Base-by-base conservation (phyloP, 2,797 vertebrate genomes). In the Menidia menidia region DNA sequence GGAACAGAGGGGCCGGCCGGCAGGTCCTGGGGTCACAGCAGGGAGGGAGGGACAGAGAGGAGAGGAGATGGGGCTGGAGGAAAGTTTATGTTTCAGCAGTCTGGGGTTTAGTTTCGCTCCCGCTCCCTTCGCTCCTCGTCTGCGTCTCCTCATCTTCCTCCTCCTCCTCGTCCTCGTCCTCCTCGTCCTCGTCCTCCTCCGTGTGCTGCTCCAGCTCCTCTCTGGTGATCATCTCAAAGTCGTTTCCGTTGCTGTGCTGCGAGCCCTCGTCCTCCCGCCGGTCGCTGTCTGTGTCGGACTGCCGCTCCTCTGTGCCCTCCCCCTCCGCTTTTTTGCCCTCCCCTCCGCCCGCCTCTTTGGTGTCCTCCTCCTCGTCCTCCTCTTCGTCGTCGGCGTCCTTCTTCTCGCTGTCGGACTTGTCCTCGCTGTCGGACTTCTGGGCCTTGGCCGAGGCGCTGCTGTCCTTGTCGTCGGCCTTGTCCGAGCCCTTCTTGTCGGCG, bases 141-240 rank as follows among this genome's bases (percentile, higher is more conserved):
- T 93, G 81, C 0, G 92, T 94, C 35, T 93, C 89, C 88, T 93
- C 93, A 3, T 95, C 95, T 4, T 94, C 96, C 66, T 95, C 95
- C 8, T 92, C 85, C 76, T 94, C 94, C 13, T 94, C 95, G 60
- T 95, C 96, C 4, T 92, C 90, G 0, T 91, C 94, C 0, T 92
- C 94, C 0, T 92, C 95, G 1, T 95, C 95, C 16, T 95, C 96
- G 7, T 95, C 96, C 41, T 96, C 97, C 56, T 97, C 97, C 3
- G 98, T 99, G 86, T 99, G 96, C 92, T 98, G 97, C 87, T 99
- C 98, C 86, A 99, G 94, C 95, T 99, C 98, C 82, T 99, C 98
- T 81, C 97, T 97, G 87, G 97, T 99, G 92, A 99, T 99, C 97
- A 99, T 98, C 95, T 99, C 98, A 94, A 99, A 99, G 94, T 99